Percentiles rank a stretch among this genome's conserved stretches.
phyloP scores from a whole-genome alignment of 2,113 vertebrate species.

The Python bivittatus region DNA sequence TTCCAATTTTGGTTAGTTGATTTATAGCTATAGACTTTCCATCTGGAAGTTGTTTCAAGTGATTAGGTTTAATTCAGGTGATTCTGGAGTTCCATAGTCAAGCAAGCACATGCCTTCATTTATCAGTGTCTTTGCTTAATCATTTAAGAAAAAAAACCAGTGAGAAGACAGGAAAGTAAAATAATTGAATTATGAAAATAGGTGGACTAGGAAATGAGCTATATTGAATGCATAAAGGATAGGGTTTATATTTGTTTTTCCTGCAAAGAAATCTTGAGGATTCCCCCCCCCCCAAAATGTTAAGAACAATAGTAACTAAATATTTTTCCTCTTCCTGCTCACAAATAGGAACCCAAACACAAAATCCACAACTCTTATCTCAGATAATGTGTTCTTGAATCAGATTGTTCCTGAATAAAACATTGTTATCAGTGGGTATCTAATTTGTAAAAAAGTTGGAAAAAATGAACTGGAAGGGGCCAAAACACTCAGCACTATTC shows the following conservation, averaged over 20 bases:
- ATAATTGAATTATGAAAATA: conserved; percentile 37
- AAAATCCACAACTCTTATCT: not conserved
- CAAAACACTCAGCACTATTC: not conserved
- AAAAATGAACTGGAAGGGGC: not conserved
- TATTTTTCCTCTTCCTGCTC: not conserved
- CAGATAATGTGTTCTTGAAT: not conserved
- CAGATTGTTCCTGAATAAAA: not conserved
- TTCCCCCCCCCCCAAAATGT: conserved; percentile 48
- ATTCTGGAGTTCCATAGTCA: not conserved
- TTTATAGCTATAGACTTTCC: not conserved
- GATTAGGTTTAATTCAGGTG: conserved; percentile 16
- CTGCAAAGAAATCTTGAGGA: conserved; percentile 26
- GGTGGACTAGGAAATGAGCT: conserved; percentile 43
- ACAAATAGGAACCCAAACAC: conserved; percentile 18
- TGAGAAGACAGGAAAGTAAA: conserved; percentile 28
- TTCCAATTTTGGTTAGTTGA: not conserved
- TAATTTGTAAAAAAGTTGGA: not conserved
- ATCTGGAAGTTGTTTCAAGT: not conserved
- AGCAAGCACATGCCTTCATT: not conserved
- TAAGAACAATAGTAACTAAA: conserved; percentile 30
- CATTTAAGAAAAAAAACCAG: not conserved
- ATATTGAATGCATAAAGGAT: conserved; percentile 37
- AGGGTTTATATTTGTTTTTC: conserved; percentile 9
- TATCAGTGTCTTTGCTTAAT: conserved; percentile 18
- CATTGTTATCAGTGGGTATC: not conserved